phyloP scores from a whole-genome alignment of 1,140 invertebrate genomes.

The Oryctes rhinoceros region DNA sequence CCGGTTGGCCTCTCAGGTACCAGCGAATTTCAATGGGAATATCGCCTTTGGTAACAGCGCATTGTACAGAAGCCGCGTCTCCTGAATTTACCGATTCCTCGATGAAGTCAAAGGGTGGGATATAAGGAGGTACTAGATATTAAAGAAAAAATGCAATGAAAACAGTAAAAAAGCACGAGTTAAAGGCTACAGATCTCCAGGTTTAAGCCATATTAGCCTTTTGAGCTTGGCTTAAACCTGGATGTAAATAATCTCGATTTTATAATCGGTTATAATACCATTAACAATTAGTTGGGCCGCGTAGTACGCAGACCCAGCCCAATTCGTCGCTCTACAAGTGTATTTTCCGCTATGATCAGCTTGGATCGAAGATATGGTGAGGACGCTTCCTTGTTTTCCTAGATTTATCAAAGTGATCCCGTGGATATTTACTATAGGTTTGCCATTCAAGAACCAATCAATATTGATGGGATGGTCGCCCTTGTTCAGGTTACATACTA shows the following conservation, averaged over 20 bases:
- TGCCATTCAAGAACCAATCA: conserved; percentile 71
- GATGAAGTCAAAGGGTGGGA: conserved; percentile 71
- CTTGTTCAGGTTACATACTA: conserved; percentile 69
- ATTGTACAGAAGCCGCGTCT: conserved; percentile 78
- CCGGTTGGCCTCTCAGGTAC: conserved; percentile 76
- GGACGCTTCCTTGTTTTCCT: conserved; percentile 69
- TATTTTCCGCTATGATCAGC: conserved; percentile 72
- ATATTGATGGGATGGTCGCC: conserved; percentile 73
- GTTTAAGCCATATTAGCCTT: too few species aligned
- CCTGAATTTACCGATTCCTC: conserved; percentile 81
- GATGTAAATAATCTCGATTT: conserved; percentile 48
- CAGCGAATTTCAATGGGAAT: conserved; percentile 78
- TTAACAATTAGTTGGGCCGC: conserved; percentile 62
- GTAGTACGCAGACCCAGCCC: conserved; percentile 69
- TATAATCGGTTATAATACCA: conserved; percentile 41
- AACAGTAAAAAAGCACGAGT: neutral
- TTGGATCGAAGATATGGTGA: conserved; percentile 71
- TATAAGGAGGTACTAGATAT: conserved; percentile 60
- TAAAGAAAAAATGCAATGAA: conserved; percentile 13
- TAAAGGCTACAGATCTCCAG: conserved; percentile 54
- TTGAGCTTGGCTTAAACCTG: too few species aligned
- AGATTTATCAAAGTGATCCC: conserved; percentile 67
- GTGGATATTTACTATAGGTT: conserved; percentile 61
- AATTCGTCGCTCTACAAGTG: conserved; percentile 71
- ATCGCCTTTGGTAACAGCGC: conserved; percentile 81